phyloP scores from a whole-genome alignment of 2,797 vertebrate genomes.

The Acanthornis magna region DNA sequence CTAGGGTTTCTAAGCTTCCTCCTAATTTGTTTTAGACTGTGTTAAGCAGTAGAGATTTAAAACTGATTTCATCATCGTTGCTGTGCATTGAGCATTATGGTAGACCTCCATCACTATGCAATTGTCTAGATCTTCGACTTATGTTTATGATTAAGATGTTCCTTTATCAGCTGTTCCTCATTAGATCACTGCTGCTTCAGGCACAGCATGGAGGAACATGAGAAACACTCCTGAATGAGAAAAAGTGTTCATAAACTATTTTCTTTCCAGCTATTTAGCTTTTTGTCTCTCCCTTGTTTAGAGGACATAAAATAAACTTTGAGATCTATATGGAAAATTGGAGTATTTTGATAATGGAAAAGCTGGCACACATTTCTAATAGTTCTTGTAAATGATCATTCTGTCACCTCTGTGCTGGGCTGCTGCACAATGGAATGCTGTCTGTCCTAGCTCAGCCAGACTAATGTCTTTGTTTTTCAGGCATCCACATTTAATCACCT shows the following conservation, averaged over 20 bases:
- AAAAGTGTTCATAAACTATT: neutral
- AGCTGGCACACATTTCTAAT: neutral
- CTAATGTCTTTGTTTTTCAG: conserved; percentile 23
- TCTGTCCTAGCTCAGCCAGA: neutral
- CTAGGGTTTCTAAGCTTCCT: neutral
- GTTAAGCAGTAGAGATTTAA: neutral
- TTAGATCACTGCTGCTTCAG: neutral
- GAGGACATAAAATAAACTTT: neutral
- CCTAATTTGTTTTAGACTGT: neutral
- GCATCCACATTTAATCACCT: conserved; percentile 50
- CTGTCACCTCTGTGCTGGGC: neutral
- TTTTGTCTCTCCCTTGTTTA: neutral
- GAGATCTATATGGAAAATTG: neutral
- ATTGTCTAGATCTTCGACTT: neutral
- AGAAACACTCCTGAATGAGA: neutral
- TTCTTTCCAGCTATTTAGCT: neutral
- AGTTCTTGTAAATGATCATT: neutral
- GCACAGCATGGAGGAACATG: neutral
- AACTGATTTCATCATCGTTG: neutral
- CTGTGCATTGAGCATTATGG: neutral
- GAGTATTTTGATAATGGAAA: neutral
- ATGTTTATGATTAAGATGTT: neutral
- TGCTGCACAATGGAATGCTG: neutral
- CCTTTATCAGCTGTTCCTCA: neutral
- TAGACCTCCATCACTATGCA: neutral